Conservation (phyloP, 2,797 vertebrate genomes). For the Podargus strigoides region DNA sequence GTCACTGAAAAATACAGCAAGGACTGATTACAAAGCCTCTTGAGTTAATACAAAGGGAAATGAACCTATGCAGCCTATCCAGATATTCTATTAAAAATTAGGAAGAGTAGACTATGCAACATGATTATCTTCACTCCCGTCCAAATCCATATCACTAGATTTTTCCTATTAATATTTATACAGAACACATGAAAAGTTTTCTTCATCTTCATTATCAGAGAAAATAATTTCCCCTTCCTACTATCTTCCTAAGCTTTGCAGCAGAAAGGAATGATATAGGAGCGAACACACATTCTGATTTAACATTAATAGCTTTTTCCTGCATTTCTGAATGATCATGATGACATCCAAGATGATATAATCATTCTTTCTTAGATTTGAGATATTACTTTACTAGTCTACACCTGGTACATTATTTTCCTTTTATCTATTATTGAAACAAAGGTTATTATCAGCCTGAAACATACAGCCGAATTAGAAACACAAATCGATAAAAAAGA, state of each 20-base stretch:
- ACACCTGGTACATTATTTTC: not conserved
- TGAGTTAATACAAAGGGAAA: conserved; percentile 19
- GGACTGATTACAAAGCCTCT: conserved; percentile 19
- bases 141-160: not conserved
- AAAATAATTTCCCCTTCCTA: conserved; percentile 6
- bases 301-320: conserved; percentile 32
- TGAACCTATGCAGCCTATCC: not conserved
- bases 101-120: not conserved
- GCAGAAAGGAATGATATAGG: not conserved
- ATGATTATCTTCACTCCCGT: not conserved
- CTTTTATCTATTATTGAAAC: conserved; percentile 50
- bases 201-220: conserved; percentile 27
- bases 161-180: conserved; percentile 46
- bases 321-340: conserved; percentile 3
- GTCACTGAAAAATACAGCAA: not conserved
- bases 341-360: not conserved
- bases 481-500: not conserved
- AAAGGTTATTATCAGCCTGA: conserved; percentile 40
- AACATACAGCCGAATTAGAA: conserved; percentile 18
- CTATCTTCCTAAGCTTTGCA: not conserved
- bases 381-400: not conserved
- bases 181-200: not conserved
- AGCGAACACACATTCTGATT: conserved; percentile 11
- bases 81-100: conserved; percentile 33
- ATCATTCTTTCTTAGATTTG: not conserved